Conservation (phyloP, 2,888 invertebrate genomes). For the Vesta saturnalis region DNA sequence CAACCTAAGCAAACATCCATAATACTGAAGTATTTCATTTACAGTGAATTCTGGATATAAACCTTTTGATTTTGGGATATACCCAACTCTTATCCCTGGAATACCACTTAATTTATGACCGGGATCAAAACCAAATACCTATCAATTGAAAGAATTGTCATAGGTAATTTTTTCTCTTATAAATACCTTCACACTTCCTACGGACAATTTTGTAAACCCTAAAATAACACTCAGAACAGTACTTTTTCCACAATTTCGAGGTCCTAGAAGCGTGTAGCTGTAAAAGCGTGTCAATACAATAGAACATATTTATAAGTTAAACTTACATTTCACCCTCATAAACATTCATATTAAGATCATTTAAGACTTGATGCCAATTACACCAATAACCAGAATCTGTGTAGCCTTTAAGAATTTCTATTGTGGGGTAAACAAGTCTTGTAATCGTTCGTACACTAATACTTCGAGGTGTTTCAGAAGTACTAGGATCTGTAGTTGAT, state of each 20-base stretch:
- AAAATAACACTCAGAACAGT: constrained; percentile 41
- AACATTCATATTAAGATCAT: constrained; percentile 35
- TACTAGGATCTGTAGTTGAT: no score
- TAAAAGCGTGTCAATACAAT: neutral
- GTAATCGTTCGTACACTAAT: no score
- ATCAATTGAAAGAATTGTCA: neutral
- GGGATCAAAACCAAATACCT: constrained; percentile 40
- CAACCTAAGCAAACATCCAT: constrained; percentile 30
- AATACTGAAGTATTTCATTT: constrained; percentile 37
- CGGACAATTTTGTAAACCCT: constrained; percentile 33
- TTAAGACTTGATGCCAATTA: constrained; percentile 34
- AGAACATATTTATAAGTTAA: neutral
- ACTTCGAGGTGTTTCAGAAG: no score
- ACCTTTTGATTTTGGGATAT: constrained; percentile 36
- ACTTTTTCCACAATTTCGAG: constrained; percentile 41
- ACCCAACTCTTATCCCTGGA: constrained; percentile 38
- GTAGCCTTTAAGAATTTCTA: constrained; percentile 38
- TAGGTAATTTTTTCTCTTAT: neutral
- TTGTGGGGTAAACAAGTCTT: constrained; percentile 33
- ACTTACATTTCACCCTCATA: constrained; percentile 40
- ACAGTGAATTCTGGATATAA: constrained; percentile 37
- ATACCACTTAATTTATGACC: constrained; percentile 31
- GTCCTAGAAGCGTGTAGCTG: constrained; percentile 41
- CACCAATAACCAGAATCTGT: constrained; percentile 36
- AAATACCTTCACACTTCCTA: constrained; percentile 39